Percentiles rank a stretch among this genome's conserved stretches.
Evolutionary conservation across 2,113 vertebrate species (phyloP).

Genomic region (Chloroceryle aenea): DNA sequence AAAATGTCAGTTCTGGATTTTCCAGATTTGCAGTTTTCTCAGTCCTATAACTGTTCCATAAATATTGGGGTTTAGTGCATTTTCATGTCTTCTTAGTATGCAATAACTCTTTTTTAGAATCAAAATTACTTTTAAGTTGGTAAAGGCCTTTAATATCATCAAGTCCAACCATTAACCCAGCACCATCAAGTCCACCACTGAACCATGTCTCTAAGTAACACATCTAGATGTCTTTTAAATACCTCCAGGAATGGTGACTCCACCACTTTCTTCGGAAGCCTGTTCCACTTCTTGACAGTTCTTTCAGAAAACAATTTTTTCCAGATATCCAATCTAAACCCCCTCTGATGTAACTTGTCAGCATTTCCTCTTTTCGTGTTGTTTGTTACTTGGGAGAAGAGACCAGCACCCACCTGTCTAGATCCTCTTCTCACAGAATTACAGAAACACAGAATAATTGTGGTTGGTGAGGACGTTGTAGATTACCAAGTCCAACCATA

Average conservation of each 20-base stretch:
- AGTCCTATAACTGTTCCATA: not conserved
- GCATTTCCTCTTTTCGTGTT: not conserved
- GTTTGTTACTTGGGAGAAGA: not conserved
- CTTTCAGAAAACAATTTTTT: not conserved
- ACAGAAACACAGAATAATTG: not conserved
- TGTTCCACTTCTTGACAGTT: not conserved
- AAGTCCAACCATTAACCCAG: not conserved
- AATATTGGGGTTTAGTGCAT: not conserved
- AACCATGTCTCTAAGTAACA: not conserved
- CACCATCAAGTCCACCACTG: not conserved
- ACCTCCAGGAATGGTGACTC: not conserved
- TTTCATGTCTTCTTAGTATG: not conserved
- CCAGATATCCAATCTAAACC: not conserved
- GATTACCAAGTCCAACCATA: no score
- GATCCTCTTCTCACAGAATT: not conserved
- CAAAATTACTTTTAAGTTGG: not conserved
- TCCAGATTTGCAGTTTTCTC: not conserved
- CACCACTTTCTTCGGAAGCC: not conserved
- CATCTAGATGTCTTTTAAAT: not conserved
- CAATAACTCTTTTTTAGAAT: not conserved
- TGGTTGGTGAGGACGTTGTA: no score
- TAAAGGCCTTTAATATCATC: not conserved
- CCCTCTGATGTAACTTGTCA: rapidly evolving
- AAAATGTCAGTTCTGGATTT: not conserved
- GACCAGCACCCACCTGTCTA: rapidly evolving